Percentiles rank a stretch among this genome's conserved stretches.
Evolutionary conservation across 2,113 vertebrate genomes (phyloP).

Genomic region (Synchiropus splendidus): DNA sequence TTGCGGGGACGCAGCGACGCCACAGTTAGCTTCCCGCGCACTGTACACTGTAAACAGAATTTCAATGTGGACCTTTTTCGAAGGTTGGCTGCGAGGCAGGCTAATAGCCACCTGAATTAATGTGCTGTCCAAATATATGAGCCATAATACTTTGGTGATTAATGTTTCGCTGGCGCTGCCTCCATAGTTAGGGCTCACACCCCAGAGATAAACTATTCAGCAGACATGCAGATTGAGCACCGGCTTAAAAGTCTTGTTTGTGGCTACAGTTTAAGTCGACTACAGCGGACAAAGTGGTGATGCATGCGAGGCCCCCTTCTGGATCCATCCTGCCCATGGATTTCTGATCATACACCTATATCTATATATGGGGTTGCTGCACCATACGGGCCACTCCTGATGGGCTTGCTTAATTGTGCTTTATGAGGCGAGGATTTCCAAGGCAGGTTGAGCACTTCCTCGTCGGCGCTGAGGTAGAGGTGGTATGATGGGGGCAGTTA

Average conservation of each 20-base stretch:
- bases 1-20: slow-evolving; percentile 22
- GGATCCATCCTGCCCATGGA: slow-evolving; percentile 60
- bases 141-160: slow-evolving; percentile 70
- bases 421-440: slow-evolving; percentile 61
- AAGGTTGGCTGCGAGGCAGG: slow-evolving; percentile 50
- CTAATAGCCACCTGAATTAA: slow-evolving; percentile 70
- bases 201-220: slow-evolving; percentile 62
- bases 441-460: slow-evolving; percentile 52
- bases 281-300: too few relatives aligned
- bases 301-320: too few relatives aligned
- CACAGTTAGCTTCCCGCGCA: slow-evolving; percentile 46
- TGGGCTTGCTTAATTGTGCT: slow-evolving; percentile 74
- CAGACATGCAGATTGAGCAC: slow-evolving; percentile 27
- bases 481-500: slow-evolving; percentile 65
- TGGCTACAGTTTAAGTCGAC: too few relatives aligned
- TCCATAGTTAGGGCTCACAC: slow-evolving; percentile 56
- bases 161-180: slow-evolving; percentile 59
- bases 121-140: slow-evolving; percentile 64
- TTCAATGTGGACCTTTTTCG: slow-evolving; percentile 46
- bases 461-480: slow-evolving; percentile 60
- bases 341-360: slow-evolving; percentile 71
- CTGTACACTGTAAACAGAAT: slow-evolving; percentile 56
- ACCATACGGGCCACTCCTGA: slow-evolving; percentile 67
- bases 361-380: slow-evolving; percentile 68
- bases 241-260: background rate